A percentile compares a stretch with the other conserved stretches of the same genome.
phyloP scores from a whole-genome alignment of 2,888 invertebrate genomes.

The Anticlea derivata region DNA sequence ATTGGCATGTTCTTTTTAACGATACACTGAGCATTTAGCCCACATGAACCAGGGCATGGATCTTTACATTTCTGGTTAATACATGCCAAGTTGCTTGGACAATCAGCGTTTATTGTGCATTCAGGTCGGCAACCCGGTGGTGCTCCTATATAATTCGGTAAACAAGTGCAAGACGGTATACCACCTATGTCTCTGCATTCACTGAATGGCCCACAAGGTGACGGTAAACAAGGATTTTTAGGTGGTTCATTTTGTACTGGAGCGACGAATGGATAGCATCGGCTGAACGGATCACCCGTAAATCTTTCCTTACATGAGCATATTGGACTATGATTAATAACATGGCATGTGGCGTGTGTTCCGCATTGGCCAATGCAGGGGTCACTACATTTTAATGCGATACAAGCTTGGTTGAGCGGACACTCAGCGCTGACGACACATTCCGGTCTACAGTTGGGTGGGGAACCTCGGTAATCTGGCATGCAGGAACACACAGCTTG shows the following conservation, averaged over 20 bases:
- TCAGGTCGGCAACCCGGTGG: conserved; percentile 89
- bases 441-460: conserved; percentile 89
- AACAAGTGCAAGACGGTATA: conserved; percentile 86
- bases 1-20: conserved; percentile 90
- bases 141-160: conserved; percentile 86
- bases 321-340: conserved; percentile 88
- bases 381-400: conserved; percentile 87
- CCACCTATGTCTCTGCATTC: conserved; percentile 85
- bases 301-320: conserved; percentile 85
- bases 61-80: conserved; percentile 90
- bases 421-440: conserved; percentile 90
- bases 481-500: conserved; percentile 89
- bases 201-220: conserved; percentile 87
- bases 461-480: conserved; percentile 85
- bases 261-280: conserved; percentile 72
- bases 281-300: conserved; percentile 87
- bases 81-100: conserved; percentile 89
- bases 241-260: conserved; percentile 51
- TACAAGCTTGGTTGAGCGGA: conserved; percentile 86
- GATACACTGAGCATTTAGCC: conserved; percentile 84
- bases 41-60: conserved; percentile 92
- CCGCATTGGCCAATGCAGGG: conserved; percentile 90
- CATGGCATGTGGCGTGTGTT: conserved; percentile 87
- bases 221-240: conserved; percentile 84
- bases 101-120: conserved; percentile 89